Conservation (phyloP, 2,888 invertebrate species). For the Prosapia bicincta region DNA sequence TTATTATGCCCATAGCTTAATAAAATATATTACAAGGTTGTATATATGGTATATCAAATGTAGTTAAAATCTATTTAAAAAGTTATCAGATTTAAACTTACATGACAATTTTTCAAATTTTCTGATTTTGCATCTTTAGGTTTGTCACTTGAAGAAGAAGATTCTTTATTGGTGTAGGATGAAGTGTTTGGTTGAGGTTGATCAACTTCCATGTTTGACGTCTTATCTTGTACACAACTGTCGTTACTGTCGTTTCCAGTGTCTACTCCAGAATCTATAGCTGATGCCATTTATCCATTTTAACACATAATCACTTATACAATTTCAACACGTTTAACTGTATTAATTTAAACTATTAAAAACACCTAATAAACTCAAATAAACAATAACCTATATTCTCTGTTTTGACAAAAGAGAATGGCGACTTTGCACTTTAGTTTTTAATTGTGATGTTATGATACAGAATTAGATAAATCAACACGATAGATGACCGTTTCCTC, state of each 20-base stretch:
- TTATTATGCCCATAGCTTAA: too few species aligned
- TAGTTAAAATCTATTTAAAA: too few species aligned
- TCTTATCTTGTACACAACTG: conserved; percentile 43
- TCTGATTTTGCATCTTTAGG: conserved; percentile 1
- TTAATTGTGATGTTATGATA: too few species aligned
- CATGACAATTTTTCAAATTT: conserved; percentile 3
- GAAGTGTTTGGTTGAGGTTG: background rate
- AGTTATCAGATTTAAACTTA: too few species aligned
- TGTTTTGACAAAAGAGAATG: background rate
- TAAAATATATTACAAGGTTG: too few species aligned
- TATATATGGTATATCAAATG: too few species aligned
- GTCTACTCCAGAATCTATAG: conserved; percentile 66
- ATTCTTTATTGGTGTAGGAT: background rate
- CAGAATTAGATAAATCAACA: too few species aligned
- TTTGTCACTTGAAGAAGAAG: conserved; percentile 8
- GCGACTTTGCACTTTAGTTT: background rate
- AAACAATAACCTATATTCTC: background rate
- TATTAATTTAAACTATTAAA: background rate
- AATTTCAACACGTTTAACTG: background rate
- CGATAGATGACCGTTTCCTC: too few species aligned
- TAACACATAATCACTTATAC: background rate
- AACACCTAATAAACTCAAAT: background rate
- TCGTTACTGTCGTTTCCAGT: conserved; percentile 70
- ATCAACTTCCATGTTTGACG: conserved; percentile 14
- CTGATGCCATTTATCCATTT: conserved; percentile 47